Base-by-base conservation (phyloP, 1,140 invertebrate genomes). In the Philaenus spumarius region DNA sequence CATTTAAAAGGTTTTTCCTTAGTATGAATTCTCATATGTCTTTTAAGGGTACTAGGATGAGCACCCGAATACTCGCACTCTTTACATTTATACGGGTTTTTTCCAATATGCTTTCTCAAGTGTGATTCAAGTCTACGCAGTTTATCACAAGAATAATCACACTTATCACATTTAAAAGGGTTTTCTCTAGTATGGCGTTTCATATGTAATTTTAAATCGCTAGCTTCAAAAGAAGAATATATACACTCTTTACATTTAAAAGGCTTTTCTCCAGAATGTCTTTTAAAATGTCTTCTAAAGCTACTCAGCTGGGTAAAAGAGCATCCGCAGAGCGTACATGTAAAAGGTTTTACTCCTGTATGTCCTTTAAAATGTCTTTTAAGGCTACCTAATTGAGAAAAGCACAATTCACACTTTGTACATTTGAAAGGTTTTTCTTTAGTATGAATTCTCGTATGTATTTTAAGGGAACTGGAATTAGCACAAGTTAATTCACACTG, bases 291-390 rank as follows among this genome's bases (percentile, higher is more conserved):
- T 63, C 85, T 85, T 71, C 82, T 84, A 17, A 86, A 73, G 69
- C 86, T 85, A 30, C 80, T 82, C 1, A 82, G 84, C 2, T 83
- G 82, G 65, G 85, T 86, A 65, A 81, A 76, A 66, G 85, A 86
- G 15, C n/a, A 47, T 20, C 82, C 83, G 68, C 85, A 87, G 59
- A 83, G 79, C 12, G 71, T 75, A 68, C 85, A 87, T 2, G 73
- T 77, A 67, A 81, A 83, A 7, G 80, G 68, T 46, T 72, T 74
- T 24, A 75, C 72, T 1, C 73, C 73, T 12, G 70, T 75, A 58
- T 78, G 76, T 5, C 67, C 70, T 20, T 74, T 65, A 34, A 73
- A 62, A 57, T 78, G 77, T 35, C 79, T 80, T n/a, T 17, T 30
- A 26, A 66, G 46, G 43, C 59, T 53, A 24, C 50, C 26, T 53